Base-by-base conservation (phyloP, 2,888 invertebrate genomes). In the Epistrophe grossulariae region DNA sequence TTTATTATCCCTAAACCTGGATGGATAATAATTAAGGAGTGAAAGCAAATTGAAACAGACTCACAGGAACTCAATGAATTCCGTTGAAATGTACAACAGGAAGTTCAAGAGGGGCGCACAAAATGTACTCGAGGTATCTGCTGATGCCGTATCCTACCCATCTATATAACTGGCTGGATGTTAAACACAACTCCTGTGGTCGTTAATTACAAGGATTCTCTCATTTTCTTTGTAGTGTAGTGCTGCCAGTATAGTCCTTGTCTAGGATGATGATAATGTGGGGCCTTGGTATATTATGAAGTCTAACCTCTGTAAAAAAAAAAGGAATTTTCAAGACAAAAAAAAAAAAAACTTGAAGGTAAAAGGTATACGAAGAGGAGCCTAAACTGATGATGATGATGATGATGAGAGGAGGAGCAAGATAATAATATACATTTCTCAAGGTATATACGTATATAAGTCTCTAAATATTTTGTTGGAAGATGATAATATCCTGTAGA, bases 1-100 rank as follows among this genome's bases (percentile, higher is more conserved):
- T 79, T 81, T 81, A 85, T 85, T 73, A 74, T 79, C 70, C 62
- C 68, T 70, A 76, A 50, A 50, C 38, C n/a, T 38, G 73, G 52
- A 38, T 60, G 72, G 74, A 64, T 57, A 40, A 81, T 85, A 79
- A 81, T 81, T 81, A 85, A 74, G 74, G 55, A 60, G 62, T 57
- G 59, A 68, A 73, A 52, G 62, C 62, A 80, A 84, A 82, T 85
- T 78, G 82, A 85, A 85, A 82, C 74, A 74, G 78, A 78, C 85
- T 78, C 77, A 50, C 50, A 62, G 73, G 62, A 64, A 79, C 79
- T 83, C 83, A 72, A 83, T 82, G 82, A 71, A 79, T 87, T 83
- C 48, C 71, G 48, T 72, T 50, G 74, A 87, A 83, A 79, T 79
- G 73, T 64, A 74, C 81, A 68, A 28, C 60, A 72, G 80, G 74